Conservation (phyloP, 2,113 vertebrate species). For the Rhinoptilus africanus region DNA sequence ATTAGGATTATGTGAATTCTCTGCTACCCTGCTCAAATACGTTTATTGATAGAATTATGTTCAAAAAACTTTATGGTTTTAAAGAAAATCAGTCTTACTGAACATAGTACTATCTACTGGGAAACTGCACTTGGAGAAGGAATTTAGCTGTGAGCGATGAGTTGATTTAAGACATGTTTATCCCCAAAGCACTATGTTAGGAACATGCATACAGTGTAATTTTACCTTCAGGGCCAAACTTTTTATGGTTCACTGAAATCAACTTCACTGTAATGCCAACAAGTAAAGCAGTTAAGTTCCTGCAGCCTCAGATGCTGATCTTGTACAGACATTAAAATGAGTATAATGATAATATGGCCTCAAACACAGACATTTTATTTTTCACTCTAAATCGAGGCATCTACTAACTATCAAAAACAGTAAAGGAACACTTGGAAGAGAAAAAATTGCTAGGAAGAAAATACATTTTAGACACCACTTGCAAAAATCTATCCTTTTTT, state of each 20-base stretch:
- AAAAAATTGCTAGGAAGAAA: background rate
- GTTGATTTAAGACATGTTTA: constrained; percentile 86
- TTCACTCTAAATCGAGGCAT: background rate
- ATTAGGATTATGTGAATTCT: background rate
- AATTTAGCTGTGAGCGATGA: constrained; percentile 76
- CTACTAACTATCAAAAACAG: background rate
- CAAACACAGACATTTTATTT: background rate
- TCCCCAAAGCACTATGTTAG: constrained; percentile 80
- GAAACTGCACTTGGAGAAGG: constrained; percentile 64
- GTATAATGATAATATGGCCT: background rate
- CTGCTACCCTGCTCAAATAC: background rate
- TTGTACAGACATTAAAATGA: background rate
- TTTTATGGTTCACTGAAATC: constrained; percentile 80
- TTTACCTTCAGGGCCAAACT: constrained; percentile 80
- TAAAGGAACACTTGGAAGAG: background rate
- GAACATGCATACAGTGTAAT: constrained; percentile 80
- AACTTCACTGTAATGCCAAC: constrained; percentile 32
- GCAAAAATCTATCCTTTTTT: background rate
- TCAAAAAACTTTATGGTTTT: constrained; percentile 27
- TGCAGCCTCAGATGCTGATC: constrained; percentile 22
- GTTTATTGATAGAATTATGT: background rate
- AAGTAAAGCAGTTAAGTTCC: constrained; percentile 25
- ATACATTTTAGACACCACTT: background rate
- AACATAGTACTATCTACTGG: constrained; percentile 56
- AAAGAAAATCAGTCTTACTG: constrained; percentile 36